phyloP scores from a whole-genome alignment of 2,113 vertebrate species.

The Spilogale gracilis region DNA sequence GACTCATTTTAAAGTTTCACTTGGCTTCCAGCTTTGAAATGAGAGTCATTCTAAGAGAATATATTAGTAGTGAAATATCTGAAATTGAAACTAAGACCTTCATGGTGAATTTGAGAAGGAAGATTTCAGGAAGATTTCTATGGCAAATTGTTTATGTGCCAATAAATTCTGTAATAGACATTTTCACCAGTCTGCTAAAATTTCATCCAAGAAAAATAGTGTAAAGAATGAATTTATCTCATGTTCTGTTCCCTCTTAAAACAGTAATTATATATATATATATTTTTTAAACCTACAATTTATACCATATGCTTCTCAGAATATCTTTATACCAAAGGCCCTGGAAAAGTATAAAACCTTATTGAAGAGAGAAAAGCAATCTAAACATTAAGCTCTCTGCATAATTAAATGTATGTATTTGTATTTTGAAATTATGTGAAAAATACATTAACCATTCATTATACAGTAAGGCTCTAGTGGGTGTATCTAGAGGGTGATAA shows the following conservation, averaged over 20 bases:
- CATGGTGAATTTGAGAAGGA: conserved; percentile 63
- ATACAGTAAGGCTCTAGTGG: neutral
- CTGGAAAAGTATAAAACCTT: neutral
- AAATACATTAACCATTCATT: neutral
- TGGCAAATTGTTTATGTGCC: conserved; percentile 52
- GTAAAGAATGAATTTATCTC: conserved; percentile 55
- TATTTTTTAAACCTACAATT: neutral
- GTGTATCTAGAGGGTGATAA: neutral
- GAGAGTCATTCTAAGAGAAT: conserved; percentile 48
- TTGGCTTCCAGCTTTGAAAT: conserved; percentile 56
- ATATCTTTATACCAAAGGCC: neutral
- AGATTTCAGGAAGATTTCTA: conserved; percentile 56
- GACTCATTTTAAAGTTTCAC: conserved; percentile 22
- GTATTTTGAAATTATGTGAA: neutral
- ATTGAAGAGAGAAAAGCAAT: neutral
- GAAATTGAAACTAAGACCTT: conserved; percentile 62
- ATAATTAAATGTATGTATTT: conserved; percentile 39
- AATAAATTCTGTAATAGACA: conserved; percentile 62
- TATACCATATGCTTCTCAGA: conserved; percentile 20
- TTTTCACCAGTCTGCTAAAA: conserved; percentile 52
- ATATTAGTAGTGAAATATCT: conserved; percentile 37
- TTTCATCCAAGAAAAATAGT: conserved; percentile 25
- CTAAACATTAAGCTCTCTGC: neutral
- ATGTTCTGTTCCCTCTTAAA: conserved; percentile 30
- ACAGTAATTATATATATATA: neutral